Evolutionary conservation across 2,888 invertebrate genomes (phyloP), one percentile per base, ranked within the genome.

Genomic region (Bursaphelenchus okinawaensis): DNA sequence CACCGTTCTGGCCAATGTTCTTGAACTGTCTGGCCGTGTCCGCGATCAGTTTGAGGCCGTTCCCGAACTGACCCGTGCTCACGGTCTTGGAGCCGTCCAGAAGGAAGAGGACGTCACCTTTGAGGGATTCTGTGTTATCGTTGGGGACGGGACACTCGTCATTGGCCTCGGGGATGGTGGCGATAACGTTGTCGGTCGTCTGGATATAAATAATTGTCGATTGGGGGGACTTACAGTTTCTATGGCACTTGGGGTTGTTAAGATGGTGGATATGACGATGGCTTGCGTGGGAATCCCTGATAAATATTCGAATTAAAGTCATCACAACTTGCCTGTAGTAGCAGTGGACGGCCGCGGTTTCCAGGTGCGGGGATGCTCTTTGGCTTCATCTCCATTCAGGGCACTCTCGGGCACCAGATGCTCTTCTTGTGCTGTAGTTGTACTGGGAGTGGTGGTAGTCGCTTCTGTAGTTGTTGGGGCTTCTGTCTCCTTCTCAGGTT

Each of bases 1-100:
- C 66, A 16, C 79, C 79, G 50, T 75, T 70, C 1, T 76, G 70
- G 12, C 79, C 79, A 59, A 79, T 74, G 51, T 78, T 79, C 29
- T 67, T 61, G 63, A 79, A 75, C 27, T 73, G 65, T 8, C 65
- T 57, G 7, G 76, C 76, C 6, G 76, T 79, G 28, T 79, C 69
- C 19, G 68, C 61, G 50, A 79, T 77, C 8, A 79, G 62, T 6
- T 73, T 67, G 23, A 77, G 68, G 0, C 75, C 74, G 29, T 71
- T 56, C 22, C 71, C 67, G 68, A 79, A 79, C 29, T 75, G 70
- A 31, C 71, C 64, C 62, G 70, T 68, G 8, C 71, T 69, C 64
- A 77, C 72, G 7, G 69, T 56, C 26, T 69, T 72, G 4, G 78
- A 78, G 4, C 78, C 74, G 54, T 79, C 79, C 22, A 79, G 63